Evolutionary conservation across 2,113 vertebrate genomes (phyloP), one percentile per base, ranked within the genome.

Genomic region (Rhinolophus sinicus): DNA sequence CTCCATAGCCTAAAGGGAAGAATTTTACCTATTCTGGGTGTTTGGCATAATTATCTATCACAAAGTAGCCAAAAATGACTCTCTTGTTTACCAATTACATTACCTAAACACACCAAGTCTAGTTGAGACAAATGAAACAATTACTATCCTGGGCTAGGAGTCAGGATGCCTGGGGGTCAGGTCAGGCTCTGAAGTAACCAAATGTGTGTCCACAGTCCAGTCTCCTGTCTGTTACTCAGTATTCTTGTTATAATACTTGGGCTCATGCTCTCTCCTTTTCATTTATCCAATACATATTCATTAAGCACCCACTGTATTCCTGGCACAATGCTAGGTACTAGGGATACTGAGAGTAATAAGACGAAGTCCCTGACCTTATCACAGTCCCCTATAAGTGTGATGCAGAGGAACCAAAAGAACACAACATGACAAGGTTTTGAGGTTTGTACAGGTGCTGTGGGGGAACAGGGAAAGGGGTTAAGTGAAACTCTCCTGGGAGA

Each of bases 61-160:
- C 75, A 52, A 84, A 97, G 88, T 97, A 97, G 91, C 83, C 88
- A 95, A 92, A 95, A 96, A 84, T 50, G 80, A 95, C 85, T 95
- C 81, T 82, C 78, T 90, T 58, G 19, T 89, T 67, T 76, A 96
- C 78, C 60, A 93, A 93, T 80, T 92, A 75, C 47, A 65, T 84
- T 93, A 89, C 82, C 64, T 89, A 95, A 94, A 93, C 82, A 80
- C 60, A 81, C 26, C 10, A 9, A 87, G 52, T 73, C 52, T 65
- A 72, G 44, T 90, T 84, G 83, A 97, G 84, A 87, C 14, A 92
- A 56, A 96, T 24, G 30, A 62, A 88, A 88, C 19, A 69, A 47
- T 84, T 86, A 35, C 58, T 83, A 19, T 85, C 80, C 83, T 90
- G 65, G 88, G 58, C 69, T 77, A 50, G 62, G 65, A 94, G 52